Base-by-base conservation (phyloP, 2,797 vertebrate species). In the Leucoraja ocellata region DNA sequence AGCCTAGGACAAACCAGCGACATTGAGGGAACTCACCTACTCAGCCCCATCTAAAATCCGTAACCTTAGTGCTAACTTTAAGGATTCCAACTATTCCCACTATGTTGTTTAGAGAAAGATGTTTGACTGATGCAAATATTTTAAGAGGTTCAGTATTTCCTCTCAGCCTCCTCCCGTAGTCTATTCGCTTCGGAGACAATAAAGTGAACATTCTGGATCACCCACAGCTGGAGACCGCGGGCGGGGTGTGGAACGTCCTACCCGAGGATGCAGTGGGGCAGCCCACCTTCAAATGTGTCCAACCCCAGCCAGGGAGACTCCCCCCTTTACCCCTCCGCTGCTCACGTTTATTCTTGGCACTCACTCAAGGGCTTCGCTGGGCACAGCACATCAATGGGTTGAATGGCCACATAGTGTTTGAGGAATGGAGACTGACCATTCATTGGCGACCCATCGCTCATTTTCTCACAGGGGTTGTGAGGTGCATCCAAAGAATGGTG, bases 61-160 rank as follows among this genome's bases (percentile, higher is more conserved):
- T 84, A 28, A 25, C 11, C 61, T 84, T 84, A 58, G 54, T 61
- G 23, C 71, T 68, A 18, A 61, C 71, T 90, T 90, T 61, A 90
- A 90, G 65, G 61, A 76, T 92, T 92, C 21, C 10, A 73, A 36
- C 90, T 32, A 74, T 92, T 92, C 36, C 71, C 18, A 76, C 36
- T 7, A 54, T 54, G 28, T 21, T 74, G 36, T 73, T 92, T 63
- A 54, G 71, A 25, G 9, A 10, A 54, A 92, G 76, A 54, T 25
- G 74, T 92, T 92, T 92, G 90, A 92, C 76, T 54, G 71, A 92
- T 92, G 21, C 76, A 1, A 76, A 36, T 2, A 46, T 92, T 71
- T 76, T 91, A 65, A 68, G 39, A 73, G 46, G 88, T 91, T 91
- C 68, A 91, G 46, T 71, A 73, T 65, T 76, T 92, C n/a, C 46